A percentile compares a stretch with the other conserved stretches of the same genome.
Evolutionary conservation across 2,113 vertebrate species (phyloP).

Genomic region (Rhabdornis inornatus): DNA sequence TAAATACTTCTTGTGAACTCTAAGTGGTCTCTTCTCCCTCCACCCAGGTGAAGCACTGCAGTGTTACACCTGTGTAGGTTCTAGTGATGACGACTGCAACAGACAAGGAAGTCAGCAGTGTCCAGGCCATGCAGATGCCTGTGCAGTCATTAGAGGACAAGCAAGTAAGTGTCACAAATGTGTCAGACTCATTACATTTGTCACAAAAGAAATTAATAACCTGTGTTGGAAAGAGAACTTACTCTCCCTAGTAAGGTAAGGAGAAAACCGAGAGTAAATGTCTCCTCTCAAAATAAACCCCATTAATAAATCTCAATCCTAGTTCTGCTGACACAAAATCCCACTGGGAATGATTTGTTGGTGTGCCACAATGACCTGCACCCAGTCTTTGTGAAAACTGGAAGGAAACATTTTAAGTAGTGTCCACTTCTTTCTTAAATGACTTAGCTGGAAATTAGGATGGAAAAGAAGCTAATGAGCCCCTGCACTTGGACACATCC

Average conservation of each 20-base stretch:
- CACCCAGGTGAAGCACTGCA: conserved; percentile 77
- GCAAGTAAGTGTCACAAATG: conserved; percentile 76
- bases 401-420: neutral
- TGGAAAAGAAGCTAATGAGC: neutral
- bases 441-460: neutral
- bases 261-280: neutral
- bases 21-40: neutral
- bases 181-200: rapidly evolving
- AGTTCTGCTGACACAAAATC: neutral
- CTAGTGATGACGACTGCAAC: conserved; percentile 87
- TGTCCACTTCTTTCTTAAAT: neutral
- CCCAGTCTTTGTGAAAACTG: neutral
- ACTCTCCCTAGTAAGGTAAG: neutral
- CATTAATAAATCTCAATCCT: neutral
- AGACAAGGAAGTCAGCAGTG: conserved; percentile 83
- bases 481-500: no score
- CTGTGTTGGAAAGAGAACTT: neutral
- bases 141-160: conserved; percentile 81
- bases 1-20: neutral
- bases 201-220: neutral
- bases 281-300: neutral
- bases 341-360: neutral
- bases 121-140: conserved; percentile 84
- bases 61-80: conserved; percentile 87
- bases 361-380: rapidly evolving